These are phyloP conservation scores for Falco punctatus DNA, from an alignment of 2,113 vertebrate genomes.

Conservation along the genomic window DNA sequence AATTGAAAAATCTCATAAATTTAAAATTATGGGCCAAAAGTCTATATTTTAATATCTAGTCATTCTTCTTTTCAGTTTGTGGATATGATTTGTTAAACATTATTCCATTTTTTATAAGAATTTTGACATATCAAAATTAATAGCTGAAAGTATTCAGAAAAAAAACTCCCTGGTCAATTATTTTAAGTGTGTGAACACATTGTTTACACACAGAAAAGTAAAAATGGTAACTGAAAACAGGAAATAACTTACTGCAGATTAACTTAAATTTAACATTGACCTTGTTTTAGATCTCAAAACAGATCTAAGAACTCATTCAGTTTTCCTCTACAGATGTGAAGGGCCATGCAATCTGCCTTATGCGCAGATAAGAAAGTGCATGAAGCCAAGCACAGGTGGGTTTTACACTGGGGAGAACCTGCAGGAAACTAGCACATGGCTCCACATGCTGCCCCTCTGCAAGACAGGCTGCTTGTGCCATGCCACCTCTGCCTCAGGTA, in stretches of 20 bases:
- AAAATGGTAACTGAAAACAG: background rate
- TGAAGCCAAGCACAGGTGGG: background rate
- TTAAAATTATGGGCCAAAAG: background rate
- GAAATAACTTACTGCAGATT: background rate
- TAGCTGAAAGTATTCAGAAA: background rate
- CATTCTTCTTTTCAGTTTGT: background rate
- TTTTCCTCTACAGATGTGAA: background rate
- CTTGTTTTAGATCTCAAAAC: background rate
- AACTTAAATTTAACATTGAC: background rate
- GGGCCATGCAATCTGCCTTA: background rate
- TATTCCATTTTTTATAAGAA: background rate
- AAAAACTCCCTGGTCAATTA: background rate
- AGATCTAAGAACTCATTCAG: background rate
- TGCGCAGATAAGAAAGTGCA: background rate
- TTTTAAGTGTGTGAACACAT: background rate
- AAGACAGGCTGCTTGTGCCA: rapidly evolving
- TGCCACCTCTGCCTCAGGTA: background rate
- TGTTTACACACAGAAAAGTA: background rate
- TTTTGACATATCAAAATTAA: background rate
- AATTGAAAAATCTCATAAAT: background rate
- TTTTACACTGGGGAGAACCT: background rate
- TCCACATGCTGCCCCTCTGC: background rate
- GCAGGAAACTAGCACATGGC: background rate
- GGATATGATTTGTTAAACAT: background rate
- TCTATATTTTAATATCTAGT: background rate